Base-by-base conservation (phyloP, 2,113 vertebrate species). In the Ailurus styani region DNA sequence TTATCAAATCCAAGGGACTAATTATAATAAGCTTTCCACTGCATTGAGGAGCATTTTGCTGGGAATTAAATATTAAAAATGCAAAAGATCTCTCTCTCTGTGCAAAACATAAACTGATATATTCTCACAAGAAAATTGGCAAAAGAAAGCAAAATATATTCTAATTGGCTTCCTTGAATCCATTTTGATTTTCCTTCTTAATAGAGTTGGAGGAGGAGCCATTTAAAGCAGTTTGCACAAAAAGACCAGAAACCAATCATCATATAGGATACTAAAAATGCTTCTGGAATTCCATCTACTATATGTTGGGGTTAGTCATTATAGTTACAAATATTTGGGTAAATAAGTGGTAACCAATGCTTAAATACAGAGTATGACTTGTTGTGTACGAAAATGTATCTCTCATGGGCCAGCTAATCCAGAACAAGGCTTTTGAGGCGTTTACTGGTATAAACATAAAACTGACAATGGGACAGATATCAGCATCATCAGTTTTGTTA, bases 1-100 rank as follows among this genome's bases (percentile, higher is more conserved):
- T 97, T 96, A 97, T 91, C 89, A 95, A 75, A 96, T 98, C 96
- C 97, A 94, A 92, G 94, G 96, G 93, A 93, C 83, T 98, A 97
- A 95, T 97, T 98, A 96, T 66, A 93, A 66, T 88, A 97, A 96
- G 85, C 92, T 97, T 88, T 93, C 75, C 79, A 84, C 84, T 96
- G 77, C 96, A 96, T 70, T 29, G 83, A 87, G 75, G 83, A 64
- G 0, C 42, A 45, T 91, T 98, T 98, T 34, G 0, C 94, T 57
- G 12, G 0, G 37, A 73, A 96, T 21, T 97, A 90, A 98, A 90
- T 90, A 97, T 97, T 97, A 93, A 98, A 98, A 97, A 97, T 45
- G 60, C 84, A 96, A 95, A 96, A 96, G 88, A 96, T 97, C 88
- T 95, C 93, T 93, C 91, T 97, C 70, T 94, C 87, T 82, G 47